phyloP scores from a whole-genome alignment of 2,797 vertebrate species.

The Cacajao melanocephalus region DNA sequence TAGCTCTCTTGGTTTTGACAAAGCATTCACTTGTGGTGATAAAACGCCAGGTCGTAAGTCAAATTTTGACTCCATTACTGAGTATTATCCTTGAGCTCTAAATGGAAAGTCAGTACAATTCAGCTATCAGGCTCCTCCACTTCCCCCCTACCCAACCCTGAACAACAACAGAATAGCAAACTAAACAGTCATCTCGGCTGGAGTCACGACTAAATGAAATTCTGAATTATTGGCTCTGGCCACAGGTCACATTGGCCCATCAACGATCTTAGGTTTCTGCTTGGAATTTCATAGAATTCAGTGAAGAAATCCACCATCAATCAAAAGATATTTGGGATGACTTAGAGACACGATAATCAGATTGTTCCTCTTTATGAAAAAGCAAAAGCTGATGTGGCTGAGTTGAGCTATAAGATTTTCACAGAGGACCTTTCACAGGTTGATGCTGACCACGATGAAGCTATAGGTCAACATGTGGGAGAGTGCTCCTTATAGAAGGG shows the following conservation, averaged over 20 bases:
- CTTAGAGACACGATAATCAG: not conserved
- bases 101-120: conserved; percentile 54
- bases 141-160: too few species aligned
- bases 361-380: not conserved
- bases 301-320: not conserved
- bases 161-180: conserved; percentile 1
- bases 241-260: not conserved
- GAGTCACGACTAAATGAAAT: conserved; percentile 39
- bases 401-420: not conserved
- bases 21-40: conserved; percentile 41
- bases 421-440: not conserved
- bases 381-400: not conserved
- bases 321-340: conserved; percentile 20
- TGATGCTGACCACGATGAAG: not conserved
- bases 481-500: not conserved
- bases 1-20: conserved; percentile 34
- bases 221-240: conserved; percentile 34
- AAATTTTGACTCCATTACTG: conserved; percentile 65
- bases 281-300: conserved; percentile 8
- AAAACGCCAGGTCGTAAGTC: conserved; percentile 70
- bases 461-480: not conserved
- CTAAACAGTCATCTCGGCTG: not conserved
- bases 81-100: conserved; percentile 62
- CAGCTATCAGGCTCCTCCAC: conserved; percentile 48
- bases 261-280: conserved; percentile 22